Conservation (phyloP, 2,797 vertebrate genomes). For the Sternarchorhynchus goeldii region DNA sequence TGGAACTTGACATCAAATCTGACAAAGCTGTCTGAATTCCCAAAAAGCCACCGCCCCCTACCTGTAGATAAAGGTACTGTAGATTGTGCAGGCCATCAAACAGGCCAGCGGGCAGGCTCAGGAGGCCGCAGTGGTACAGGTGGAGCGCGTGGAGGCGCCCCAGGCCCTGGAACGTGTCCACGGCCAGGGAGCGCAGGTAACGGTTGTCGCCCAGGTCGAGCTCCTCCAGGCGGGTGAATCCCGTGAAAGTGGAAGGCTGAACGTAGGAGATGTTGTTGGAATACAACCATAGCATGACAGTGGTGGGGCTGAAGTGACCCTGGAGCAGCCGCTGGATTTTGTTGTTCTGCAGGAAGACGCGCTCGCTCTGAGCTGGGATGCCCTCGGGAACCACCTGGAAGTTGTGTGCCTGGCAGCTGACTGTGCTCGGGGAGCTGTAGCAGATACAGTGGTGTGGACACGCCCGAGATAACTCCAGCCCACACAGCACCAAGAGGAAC, state of each 20-base stretch:
- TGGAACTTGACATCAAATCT: not conserved
- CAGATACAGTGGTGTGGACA: conserved; percentile 95
- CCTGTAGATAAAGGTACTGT: conserved; percentile 97
- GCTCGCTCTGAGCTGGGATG: conserved; percentile 92
- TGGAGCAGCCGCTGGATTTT: conserved; percentile 88
- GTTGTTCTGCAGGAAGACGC: conserved; percentile 97
- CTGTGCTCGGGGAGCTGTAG: conserved; percentile 94
- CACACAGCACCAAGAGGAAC: conserved; percentile 89
- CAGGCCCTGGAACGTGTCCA: conserved; percentile 92
- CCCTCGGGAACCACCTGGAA: conserved; percentile 90
- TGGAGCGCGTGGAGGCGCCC: conserved; percentile 91
- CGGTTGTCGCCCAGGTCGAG: conserved; percentile 95
- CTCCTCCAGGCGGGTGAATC: conserved; percentile 92
- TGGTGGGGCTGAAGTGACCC: conserved; percentile 91
- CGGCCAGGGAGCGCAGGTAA: conserved; percentile 84
- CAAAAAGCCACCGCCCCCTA: conserved; percentile 45
- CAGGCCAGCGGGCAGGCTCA: conserved; percentile 84
- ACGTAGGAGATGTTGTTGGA: conserved; percentile 98
- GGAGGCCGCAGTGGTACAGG: conserved; percentile 92
- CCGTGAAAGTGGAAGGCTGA: conserved; percentile 89
- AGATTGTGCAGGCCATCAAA: conserved; percentile 90
- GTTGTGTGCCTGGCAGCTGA: conserved; percentile 97
- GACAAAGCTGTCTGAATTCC: too few species aligned
- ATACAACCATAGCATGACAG: conserved; percentile 95
- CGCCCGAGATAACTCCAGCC: conserved; percentile 78